phyloP scores from a whole-genome alignment of 2,113 vertebrate species.

The Heloderma charlesbogerti region DNA sequence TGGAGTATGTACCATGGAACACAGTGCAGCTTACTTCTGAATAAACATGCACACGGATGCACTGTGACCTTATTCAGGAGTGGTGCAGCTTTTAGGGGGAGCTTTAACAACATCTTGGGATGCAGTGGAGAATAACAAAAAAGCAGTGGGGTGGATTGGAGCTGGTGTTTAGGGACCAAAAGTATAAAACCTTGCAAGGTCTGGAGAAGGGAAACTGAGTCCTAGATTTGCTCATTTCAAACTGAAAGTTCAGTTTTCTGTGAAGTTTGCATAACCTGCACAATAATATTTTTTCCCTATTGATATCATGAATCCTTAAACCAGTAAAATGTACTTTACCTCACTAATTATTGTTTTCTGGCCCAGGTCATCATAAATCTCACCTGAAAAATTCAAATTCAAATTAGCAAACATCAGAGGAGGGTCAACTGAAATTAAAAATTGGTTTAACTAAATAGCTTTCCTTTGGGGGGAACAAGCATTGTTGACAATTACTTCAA shows the following conservation, averaged over 20 bases:
- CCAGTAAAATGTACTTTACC: conserved; percentile 57
- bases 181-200: not conserved
- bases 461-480: not conserved
- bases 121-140: not conserved
- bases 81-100: not conserved
- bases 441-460: not conserved
- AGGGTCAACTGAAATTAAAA: not conserved
- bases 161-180: not conserved
- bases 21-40: not conserved
- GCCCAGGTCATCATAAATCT: conserved; percentile 76
- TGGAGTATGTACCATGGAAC: not conserved
- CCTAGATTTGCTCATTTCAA: not conserved
- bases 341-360: conserved; percentile 81
- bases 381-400: conserved; percentile 72
- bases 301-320: not conserved
- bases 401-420: conserved; percentile 12
- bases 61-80: not conserved
- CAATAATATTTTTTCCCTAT: not conserved
- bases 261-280: not conserved
- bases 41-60: not conserved
- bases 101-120: not conserved
- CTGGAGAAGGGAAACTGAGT: not conserved
- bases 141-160: not conserved
- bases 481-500: not conserved
- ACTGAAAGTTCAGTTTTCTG: not conserved